Base-by-base conservation (phyloP, 2,113 vertebrate species). In the Stigmatopora argus region DNA sequence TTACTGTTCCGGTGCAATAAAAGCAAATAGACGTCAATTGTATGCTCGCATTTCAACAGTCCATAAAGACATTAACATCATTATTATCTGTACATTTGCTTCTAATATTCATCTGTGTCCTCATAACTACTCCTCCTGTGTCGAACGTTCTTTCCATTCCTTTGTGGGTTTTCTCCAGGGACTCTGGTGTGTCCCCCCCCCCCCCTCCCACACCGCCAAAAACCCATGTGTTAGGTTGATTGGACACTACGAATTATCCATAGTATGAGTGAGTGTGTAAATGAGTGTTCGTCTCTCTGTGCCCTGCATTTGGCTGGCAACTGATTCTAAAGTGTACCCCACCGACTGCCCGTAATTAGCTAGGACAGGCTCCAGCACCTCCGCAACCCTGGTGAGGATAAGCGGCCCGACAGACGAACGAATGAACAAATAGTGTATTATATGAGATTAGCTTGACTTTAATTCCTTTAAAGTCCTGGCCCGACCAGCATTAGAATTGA, bases 401-500 rank as follows among this genome's bases (percentile, higher is more conserved):
- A 11, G 11, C 21, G 23, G 12, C 18, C 51, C 19, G 10, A 21
- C 1, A 51, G 70, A 58, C 67, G 60, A 69, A 31, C 3, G 26
- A 3, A 19, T 69, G 64, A 62, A 71, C 15, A 62, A 19, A 7
- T 34, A 45, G 44, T 64, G 51, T 53, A 53, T 14, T 26, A 58
- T 19, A 35, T 75, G 46, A 75, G 72, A 78, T 73, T 67, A 47
- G 69, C 65, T 81, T 78, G 59, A 74, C 65, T 71, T 72, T 70
- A 65, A 49, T 59, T 58, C 74, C 77, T 83, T 70, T 65, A 76
- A 83, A 84, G 71, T 77, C 80, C 66, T 84, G 66, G 78, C 74
- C 73, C 26, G 26, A 31, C 26, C 62, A 44, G 60, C 68, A 59
- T 74, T 78, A 55, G 64, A 80, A 70, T 68, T 81, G 78, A 69